A percentile compares a stretch with the other conserved stretches of the same genome.
phyloP scores from a whole-genome alignment of 1,140 invertebrate species.

The Hylaeus anthracinus region DNA sequence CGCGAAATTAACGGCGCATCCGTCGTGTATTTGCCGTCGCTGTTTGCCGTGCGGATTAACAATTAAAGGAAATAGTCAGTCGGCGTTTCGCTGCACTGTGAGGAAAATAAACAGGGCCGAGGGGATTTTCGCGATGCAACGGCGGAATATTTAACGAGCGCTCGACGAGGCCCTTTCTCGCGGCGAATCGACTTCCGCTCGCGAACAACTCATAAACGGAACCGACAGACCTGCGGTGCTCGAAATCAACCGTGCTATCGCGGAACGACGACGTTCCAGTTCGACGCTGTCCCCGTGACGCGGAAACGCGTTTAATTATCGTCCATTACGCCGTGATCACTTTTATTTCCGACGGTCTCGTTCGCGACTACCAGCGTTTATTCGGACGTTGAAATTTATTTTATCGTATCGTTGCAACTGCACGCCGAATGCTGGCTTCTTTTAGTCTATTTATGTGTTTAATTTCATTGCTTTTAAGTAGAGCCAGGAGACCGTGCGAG shows the following conservation, averaged over 20 bases:
- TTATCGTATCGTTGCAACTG: no score
- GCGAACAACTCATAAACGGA: conserved; percentile 3
- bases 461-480: no score
- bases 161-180: background rate
- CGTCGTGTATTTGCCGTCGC: conserved; percentile 5
- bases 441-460: no score
- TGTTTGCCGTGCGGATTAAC: conserved; percentile 32
- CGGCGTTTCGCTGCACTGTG: conserved; percentile 8
- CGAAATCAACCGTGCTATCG: conserved; percentile 6
- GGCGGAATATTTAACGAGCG: conserved; percentile 39
- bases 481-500: no score
- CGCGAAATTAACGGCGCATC: conserved; percentile 21
- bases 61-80: conserved; percentile 39
- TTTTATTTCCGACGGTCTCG: no score
- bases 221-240: background rate
- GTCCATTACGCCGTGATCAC: no score
- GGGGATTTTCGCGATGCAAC: background rate
- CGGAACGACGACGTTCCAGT: background rate
- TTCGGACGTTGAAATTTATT: no score
- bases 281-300: no score
- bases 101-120: conserved; percentile 27
- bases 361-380: no score
- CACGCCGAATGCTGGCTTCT: no score
- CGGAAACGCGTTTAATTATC: no score
- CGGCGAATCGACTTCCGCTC: background rate